Base-by-base conservation (phyloP, 2,888 invertebrate genomes). In the Tachystola acroxantha region DNA sequence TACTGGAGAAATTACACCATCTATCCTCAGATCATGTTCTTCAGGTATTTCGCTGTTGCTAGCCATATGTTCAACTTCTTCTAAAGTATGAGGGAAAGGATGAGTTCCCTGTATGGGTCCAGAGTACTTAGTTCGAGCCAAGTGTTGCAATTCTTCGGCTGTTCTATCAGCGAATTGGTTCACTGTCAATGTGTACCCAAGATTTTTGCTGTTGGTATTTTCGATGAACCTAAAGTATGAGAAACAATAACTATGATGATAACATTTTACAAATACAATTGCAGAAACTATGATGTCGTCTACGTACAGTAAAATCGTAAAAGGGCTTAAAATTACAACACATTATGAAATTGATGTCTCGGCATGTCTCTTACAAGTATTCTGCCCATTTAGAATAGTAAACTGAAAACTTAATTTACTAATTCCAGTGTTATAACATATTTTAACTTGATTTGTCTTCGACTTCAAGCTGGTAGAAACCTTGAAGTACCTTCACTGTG, bases 101-200 rank as follows among this genome's bases (percentile, higher is more conserved):
- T 54, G 56, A 0, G 40, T 33, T 11, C 10, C 14, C 14, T 19
- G 5, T 1, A 34, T 32, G 0, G 45, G 41, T 1, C 35, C 35
- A 0, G 63, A 53, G 0, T 48, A 36, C 14, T 36, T 30, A 1
- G 61, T 57, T 0, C 50, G 63, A 0, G 52, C 49, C 11, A 71
- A 20, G 27, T 50, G 39, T 0, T 33, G 32, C 26, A 65, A 41
- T 26, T 71, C 73, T 0, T 53, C 57, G 0, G 48, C 43, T 0
- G 65, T 56, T 1, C 46, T 39, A 36, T 75, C 74, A 0, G 73
- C 56, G 41, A 69, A 73, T 2, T 58, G 33, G 48, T 74, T 75
- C 11, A 72, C 24, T 12, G 53, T 51, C 28, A 75, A 13, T 30
- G 50, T 69, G 49, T 60, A 73, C 11, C 57, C 41, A 0, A 60